Conservation (phyloP, 1,140 invertebrate genomes). For the Zaprionus nigranus region DNA sequence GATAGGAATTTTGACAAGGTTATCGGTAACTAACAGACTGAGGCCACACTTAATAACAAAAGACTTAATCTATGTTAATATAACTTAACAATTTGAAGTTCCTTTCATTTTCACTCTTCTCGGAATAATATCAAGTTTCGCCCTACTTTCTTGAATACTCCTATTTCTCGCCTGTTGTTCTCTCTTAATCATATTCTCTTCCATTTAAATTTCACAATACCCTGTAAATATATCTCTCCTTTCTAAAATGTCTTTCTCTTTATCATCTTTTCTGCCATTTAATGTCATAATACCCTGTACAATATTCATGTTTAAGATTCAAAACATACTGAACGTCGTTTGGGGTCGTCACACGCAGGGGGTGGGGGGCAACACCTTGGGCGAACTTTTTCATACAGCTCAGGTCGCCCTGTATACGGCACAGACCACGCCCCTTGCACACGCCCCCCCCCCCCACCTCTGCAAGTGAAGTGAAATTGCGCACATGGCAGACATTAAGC, state of each 20-base stretch:
- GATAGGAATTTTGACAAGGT: too few relatives aligned
- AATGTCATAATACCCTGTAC: conserved; percentile 1
- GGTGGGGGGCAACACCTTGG: not conserved
- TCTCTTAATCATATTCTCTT: not conserved
- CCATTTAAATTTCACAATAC: not conserved
- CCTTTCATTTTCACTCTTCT: too few relatives aligned
- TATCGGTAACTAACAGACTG: too few relatives aligned
- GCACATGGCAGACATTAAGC: conserved; percentile 77
- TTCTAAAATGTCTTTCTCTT: too few relatives aligned
- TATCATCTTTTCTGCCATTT: not conserved
- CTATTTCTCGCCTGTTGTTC: too few relatives aligned
- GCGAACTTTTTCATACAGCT: conserved; percentile 47
- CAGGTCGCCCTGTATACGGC: not conserved
- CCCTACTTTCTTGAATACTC: too few relatives aligned
- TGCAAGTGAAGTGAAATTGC: conserved; percentile 62
- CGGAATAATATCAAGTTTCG: too few relatives aligned
- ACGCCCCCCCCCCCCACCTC: not conserved
- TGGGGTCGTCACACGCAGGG: not conserved
- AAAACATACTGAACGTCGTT: not conserved
- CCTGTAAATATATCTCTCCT: not conserved
- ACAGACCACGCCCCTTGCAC: not conserved
- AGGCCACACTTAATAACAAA: too few relatives aligned
- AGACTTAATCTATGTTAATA: too few relatives aligned
- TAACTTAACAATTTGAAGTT: too few relatives aligned
- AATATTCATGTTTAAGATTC: not conserved